Conservation (phyloP, 1,140 invertebrate genomes). For the Octopus sinensis region DNA sequence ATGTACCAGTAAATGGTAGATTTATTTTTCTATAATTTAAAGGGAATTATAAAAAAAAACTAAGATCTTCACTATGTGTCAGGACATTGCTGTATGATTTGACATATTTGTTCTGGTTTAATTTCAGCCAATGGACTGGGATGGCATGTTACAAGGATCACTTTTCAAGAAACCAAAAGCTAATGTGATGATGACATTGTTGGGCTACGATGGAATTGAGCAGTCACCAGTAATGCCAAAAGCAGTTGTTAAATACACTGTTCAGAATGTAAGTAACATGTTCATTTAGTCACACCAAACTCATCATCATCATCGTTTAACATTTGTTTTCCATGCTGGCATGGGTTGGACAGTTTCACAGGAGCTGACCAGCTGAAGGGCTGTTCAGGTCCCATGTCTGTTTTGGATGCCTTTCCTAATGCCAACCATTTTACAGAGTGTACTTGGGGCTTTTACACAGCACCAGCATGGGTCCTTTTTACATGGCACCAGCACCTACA, state of each 20-base stretch:
- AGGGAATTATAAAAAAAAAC: background rate
- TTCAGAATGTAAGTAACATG: slow-evolving; percentile 40
- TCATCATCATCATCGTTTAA: too few relatives aligned
- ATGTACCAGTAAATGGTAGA: background rate
- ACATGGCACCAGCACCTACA: too few relatives aligned
- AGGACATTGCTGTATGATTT: background rate
- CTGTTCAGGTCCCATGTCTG: too few relatives aligned
- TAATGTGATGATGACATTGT: slow-evolving; percentile 71
- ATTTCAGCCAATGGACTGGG: slow-evolving; percentile 68
- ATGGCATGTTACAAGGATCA: slow-evolving; percentile 68
- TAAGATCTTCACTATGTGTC: background rate
- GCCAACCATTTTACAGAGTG: too few relatives aligned
- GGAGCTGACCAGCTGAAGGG: too few relatives aligned
- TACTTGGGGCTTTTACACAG: too few relatives aligned
- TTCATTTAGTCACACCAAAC: too few relatives aligned
- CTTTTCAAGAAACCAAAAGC: slow-evolving; percentile 76
- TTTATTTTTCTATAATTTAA: background rate
- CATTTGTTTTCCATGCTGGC: too few relatives aligned
- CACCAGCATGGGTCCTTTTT: too few relatives aligned
- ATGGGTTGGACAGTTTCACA: too few relatives aligned
- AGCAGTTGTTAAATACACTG: slow-evolving; percentile 39
- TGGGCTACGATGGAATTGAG: slow-evolving; percentile 61
- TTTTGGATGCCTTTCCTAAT: too few relatives aligned
- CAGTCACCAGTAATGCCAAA: slow-evolving; percentile 29
- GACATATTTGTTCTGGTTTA: slow-evolving; percentile 18